Percentiles rank a stretch among this genome's conserved stretches.
Conservation (phyloP, 2,113 vertebrate genomes). For the Hystrix brachyura region DNA sequence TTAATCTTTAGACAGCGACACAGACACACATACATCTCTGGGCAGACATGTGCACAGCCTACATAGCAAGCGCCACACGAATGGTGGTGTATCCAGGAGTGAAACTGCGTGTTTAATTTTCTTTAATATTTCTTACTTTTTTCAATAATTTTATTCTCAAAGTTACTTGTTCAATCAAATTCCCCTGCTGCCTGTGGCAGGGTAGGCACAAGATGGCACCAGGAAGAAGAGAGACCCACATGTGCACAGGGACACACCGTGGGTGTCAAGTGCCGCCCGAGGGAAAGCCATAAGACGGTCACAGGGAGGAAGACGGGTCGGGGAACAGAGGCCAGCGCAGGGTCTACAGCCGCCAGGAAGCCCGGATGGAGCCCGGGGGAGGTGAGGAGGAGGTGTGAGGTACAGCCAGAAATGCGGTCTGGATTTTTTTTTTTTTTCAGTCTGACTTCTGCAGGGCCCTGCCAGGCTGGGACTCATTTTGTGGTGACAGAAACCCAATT, state of each 20-base stretch:
- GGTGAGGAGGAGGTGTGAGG: background rate
- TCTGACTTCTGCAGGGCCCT: background rate
- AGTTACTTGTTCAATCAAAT: background rate
- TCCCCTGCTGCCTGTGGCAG: background rate
- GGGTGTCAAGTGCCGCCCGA: background rate
- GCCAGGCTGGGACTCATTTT: no score
- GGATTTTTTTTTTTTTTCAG: no score
- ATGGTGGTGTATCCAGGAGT: background rate
- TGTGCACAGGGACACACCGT: background rate
- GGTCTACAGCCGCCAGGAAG: background rate
- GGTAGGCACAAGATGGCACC: background rate
- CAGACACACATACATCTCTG: background rate
- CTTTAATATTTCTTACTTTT: background rate
- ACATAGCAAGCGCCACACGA: background rate
- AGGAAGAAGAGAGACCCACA: accelerated
- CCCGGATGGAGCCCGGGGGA: background rate
- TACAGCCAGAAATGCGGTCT: background rate
- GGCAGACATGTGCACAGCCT: background rate
- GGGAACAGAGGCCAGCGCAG: background rate
- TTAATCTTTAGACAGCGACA: background rate
- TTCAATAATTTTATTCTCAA: background rate
- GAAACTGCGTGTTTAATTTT: background rate
- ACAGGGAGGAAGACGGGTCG: background rate
- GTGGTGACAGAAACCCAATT: background rate
- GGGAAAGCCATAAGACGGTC: background rate